Percentiles rank a stretch among this genome's conserved stretches.
Evolutionary conservation across 1,140 invertebrate species (phyloP).

Genomic region (Ladona fulva): DNA sequence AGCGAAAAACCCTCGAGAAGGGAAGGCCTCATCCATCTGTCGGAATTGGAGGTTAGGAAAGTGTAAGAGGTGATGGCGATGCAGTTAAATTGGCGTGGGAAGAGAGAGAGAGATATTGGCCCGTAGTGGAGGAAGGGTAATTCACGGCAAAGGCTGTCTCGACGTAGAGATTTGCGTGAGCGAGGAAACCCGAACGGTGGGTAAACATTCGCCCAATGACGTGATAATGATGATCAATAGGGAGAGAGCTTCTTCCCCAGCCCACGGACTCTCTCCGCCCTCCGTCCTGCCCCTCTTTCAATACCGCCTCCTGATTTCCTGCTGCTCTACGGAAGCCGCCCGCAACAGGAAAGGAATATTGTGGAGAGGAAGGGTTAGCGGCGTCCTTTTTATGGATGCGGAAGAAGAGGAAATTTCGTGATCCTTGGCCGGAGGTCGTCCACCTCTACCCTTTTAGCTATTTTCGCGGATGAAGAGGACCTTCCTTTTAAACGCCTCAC

Average conservation of each 20-base stretch:
- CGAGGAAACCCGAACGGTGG: slow-evolving; percentile 1
- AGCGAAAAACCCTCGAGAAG: too few species aligned
- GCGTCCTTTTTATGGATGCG: too few species aligned
- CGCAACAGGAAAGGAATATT: too few species aligned
- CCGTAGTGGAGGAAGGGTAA: background rate
- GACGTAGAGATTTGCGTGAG: background rate
- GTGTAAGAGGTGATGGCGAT: background rate
- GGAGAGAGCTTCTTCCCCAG: background rate
- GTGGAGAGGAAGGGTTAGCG: too few species aligned
- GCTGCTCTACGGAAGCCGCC: too few species aligned
- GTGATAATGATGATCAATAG: slow-evolving; percentile 7
- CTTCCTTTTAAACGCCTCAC: too few species aligned
- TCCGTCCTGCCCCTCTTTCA: background rate
- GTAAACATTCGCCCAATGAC: slow-evolving; percentile 3
- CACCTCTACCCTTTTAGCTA: too few species aligned
- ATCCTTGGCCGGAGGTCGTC: too few species aligned
- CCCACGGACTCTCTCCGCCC: background rate
- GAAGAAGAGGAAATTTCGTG: too few species aligned
- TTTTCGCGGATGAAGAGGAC: too few species aligned
- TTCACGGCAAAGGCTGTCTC: background rate
- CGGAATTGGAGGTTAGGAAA: background rate
- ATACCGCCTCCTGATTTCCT: background rate
- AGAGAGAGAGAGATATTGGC: background rate
- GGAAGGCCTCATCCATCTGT: background rate
- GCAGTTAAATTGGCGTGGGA: background rate